A percentile compares a stretch with the other conserved stretches of the same genome.
Evolutionary conservation across 1,140 invertebrate species (phyloP).

Genomic region (Phocides pigmalion): DNA sequence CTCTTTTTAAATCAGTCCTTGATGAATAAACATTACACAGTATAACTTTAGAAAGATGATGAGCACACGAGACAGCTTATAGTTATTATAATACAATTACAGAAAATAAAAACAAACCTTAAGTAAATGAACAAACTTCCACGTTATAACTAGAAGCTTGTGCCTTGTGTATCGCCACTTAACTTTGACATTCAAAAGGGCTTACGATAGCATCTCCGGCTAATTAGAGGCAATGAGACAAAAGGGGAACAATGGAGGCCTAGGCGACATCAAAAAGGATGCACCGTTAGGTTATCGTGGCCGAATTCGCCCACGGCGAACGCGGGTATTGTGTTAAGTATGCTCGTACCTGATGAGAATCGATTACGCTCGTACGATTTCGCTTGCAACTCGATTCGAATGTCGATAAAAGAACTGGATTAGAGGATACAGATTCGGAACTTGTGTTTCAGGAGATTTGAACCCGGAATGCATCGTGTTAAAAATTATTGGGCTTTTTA

Average conservation of each 20-base stretch:
- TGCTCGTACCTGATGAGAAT: constrained; percentile 56
- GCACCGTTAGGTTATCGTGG: constrained; percentile 29
- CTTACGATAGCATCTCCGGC: constrained; percentile 11
- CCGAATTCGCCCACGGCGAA: constrained; percentile 44
- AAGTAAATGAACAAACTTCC: neutral
- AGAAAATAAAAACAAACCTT: neutral
- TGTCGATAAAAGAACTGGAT: constrained; percentile 41
- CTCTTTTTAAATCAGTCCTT: neutral
- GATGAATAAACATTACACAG: too few species aligned
- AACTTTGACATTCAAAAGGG: constrained; percentile 18
- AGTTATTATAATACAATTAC: too few species aligned
- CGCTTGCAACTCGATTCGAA: constrained; percentile 45
- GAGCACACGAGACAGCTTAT: too few species aligned
- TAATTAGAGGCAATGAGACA: constrained; percentile 23
- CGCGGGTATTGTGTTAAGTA: constrained; percentile 60
- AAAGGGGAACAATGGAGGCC: constrained; percentile 25
- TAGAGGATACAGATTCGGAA: constrained; percentile 12
- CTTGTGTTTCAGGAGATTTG: too few species aligned
- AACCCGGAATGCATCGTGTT: too few species aligned
- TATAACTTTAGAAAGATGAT: too few species aligned
- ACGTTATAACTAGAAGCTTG: neutral
- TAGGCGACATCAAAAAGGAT: constrained; percentile 31
- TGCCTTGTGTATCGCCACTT: neutral
- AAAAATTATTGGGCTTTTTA: too few species aligned
- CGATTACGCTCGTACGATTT: constrained; percentile 44